Evolutionary conservation across 1,140 invertebrate species (phyloP), one percentile per base, ranked within the genome.

Genomic region (Drosophila sulfurigaster): DNA sequence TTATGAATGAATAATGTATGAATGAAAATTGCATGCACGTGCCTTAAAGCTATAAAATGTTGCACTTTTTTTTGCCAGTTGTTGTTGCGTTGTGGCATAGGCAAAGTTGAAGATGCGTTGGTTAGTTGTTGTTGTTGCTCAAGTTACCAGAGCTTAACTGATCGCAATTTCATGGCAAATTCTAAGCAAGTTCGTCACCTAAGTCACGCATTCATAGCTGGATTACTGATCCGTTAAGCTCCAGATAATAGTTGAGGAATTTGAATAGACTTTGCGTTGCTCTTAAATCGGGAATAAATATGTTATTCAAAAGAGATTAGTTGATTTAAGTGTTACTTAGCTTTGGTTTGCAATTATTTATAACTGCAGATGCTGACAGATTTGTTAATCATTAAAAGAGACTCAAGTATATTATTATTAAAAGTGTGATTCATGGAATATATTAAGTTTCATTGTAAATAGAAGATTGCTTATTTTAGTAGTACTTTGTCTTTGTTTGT

Each of bases 1-100:
- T 91, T 88, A 91, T 88, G 87, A 91, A 91, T 91, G 87, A 91
- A 91, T 91, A 91, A 91, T 91, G 87, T 91, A 91, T 91, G 87
- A 91, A 91, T 91, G 87, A 91, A 91, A 91, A 91, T 91, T 91
- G 87, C 87, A 81, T 91, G 83, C 87, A 91, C 87, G 87, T 91
- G 87, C 88, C 87, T 82, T 78, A 57, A 59, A 80, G 87, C 87
- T 83, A 91, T 83, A 83, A 91, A 91, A 91, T 81, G 78, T 91
- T 80, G 80, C 87, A 91, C 87, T 90, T 65, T 79, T 79, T 65
- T 66, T 71, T 62, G 56, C 45, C 16, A 41, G 52, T 38, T 25
- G 20, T 20, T 20, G 16, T 25, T 25, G 20, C 5, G 35, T 15
- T 49, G 56, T 60, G 45, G 64, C 59, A 51, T 43, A 11, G 52